A percentile compares a stretch with the other conserved stretches of the same genome.
Evolutionary conservation across 1,140 invertebrate species (phyloP).

Genomic region (Aphis gossypii): DNA sequence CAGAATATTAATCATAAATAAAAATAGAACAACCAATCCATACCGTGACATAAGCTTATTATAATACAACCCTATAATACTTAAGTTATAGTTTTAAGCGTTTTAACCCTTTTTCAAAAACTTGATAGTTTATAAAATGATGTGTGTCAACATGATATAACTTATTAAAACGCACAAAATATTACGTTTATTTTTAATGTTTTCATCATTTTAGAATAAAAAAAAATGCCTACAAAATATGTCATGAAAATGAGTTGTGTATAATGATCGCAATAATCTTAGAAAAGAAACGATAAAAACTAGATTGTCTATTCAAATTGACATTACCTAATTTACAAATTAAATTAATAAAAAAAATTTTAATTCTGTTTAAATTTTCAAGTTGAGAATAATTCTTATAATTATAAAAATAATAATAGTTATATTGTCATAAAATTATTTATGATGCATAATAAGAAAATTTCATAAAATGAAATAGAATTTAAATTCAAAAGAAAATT

Average conservation of each 20-base stretch:
- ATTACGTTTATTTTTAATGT: neutral
- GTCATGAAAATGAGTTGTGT: neutral
- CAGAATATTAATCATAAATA: neutral
- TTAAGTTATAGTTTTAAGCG: neutral
- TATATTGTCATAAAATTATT: too few relatives aligned
- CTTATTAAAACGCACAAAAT: neutral
- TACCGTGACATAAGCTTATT: neutral
- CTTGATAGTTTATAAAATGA: neutral
- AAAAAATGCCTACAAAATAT: neutral
- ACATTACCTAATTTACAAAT: neutral
- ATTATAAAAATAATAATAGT: too few relatives aligned
- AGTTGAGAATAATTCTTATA: too few relatives aligned
- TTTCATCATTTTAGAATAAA: neutral
- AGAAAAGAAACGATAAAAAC: neutral
- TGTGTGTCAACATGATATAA: neutral
- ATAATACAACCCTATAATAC: neutral
- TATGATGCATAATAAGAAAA: too few relatives aligned
- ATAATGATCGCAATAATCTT: too few relatives aligned
- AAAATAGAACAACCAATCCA: neutral
- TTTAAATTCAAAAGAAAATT: too few relatives aligned
- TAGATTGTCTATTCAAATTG: neutral
- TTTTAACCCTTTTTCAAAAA: neutral
- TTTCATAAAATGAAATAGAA: too few relatives aligned
- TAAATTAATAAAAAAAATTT: neutral
- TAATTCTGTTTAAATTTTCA: too few relatives aligned